These are phyloP conservation scores for Tapirus terrestris DNA, from an alignment of 2,113 vertebrate species.

Conservation along the genomic window DNA sequence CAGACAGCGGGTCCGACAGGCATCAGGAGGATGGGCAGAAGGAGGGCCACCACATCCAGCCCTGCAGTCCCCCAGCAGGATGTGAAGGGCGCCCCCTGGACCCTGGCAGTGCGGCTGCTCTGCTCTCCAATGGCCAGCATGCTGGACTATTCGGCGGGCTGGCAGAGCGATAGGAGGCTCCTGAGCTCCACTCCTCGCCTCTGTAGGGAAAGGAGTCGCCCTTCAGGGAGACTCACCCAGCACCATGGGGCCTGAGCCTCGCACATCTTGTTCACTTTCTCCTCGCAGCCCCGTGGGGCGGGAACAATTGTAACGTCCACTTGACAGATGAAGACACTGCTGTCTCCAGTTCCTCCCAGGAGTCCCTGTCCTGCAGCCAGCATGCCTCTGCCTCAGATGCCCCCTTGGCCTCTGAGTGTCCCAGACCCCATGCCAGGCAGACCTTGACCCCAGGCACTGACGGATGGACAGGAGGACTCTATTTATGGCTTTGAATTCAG, in stretches of 20 bases:
- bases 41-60: accelerated
- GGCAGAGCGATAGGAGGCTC: neutral
- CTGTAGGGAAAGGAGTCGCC: neutral
- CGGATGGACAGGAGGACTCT: neutral
- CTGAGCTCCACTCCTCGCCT: too few relatives aligned
- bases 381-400: neutral
- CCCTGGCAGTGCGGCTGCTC: neutral
- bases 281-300: accelerated
- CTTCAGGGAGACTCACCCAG: accelerated
- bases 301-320: neutral
- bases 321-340: neutral
- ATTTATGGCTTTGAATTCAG: neutral
- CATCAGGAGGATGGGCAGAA: neutral
- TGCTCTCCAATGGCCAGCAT: neutral
- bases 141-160: accelerated
- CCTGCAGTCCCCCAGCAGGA: neutral
- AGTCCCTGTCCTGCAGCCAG: neutral
- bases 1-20: accelerated
- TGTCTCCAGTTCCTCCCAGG: neutral
- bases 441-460: neutral
- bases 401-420: neutral
- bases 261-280: neutral
- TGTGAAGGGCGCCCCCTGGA: neutral
- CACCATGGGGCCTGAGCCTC: accelerated
- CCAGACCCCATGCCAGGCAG: neutral